Evolutionary conservation across 2,113 vertebrate species (phyloP).

Genomic region (Typhlomys cinereus): DNA sequence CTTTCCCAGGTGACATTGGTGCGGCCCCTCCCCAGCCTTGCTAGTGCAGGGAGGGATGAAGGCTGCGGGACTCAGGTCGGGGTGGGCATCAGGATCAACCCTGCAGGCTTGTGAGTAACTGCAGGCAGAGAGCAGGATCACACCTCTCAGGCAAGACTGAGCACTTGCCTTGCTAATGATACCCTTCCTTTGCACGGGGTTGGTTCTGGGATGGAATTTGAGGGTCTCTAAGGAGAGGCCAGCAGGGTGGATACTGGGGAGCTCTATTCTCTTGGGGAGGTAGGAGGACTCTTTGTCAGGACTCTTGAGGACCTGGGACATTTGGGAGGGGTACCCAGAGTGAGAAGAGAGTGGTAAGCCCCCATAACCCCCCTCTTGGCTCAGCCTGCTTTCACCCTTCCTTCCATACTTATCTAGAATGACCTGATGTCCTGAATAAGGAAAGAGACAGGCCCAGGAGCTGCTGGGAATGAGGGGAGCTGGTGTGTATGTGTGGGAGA

Average conservation of each 20-base stretch:
- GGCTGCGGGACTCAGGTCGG: neutral
- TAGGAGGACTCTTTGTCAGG: neutral
- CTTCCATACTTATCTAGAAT: neutral
- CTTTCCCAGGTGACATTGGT: neutral
- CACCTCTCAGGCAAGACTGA: fast-evolving
- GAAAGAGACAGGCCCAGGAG: neutral
- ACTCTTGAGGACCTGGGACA: neutral
- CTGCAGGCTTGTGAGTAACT: neutral
- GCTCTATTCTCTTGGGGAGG: neutral
- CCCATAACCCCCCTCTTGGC: neutral
- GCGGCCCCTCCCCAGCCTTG: fast-evolving
- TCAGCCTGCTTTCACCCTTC: neutral
- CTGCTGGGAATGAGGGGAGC: neutral
- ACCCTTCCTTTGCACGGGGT: neutral
- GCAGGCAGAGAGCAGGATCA: neutral
- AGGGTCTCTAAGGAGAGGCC: neutral
- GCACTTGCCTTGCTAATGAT: neutral
- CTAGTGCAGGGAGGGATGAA: neutral
- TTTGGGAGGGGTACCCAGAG: neutral
- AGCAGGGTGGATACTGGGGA: neutral
- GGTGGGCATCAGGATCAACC: fast-evolving
- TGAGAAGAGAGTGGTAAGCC: neutral
- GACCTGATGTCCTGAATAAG: neutral
- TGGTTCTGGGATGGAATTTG: neutral
- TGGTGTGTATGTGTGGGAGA: no score